Conservation (phyloP, 2,113 vertebrate genomes). For the Monarcha castaneiventris region DNA sequence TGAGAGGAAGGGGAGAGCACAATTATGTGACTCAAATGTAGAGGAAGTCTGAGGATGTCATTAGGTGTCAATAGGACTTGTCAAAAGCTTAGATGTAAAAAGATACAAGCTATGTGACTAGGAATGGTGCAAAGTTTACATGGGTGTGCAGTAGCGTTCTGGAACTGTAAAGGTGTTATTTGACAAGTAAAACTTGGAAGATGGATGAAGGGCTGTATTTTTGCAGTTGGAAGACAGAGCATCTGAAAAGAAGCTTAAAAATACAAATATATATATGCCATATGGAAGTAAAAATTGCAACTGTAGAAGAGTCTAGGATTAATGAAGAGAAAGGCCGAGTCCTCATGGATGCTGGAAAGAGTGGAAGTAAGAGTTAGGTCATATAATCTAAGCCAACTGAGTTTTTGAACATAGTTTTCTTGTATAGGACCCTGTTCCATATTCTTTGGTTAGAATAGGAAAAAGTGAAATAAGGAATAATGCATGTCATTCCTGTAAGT, state of each 20-base stretch:
- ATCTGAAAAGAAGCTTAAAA: neutral
- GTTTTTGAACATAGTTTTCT: neutral
- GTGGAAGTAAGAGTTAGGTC: neutral
- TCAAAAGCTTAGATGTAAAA: neutral
- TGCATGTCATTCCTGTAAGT: neutral
- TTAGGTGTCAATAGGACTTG: neutral
- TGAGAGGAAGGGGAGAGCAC: neutral
- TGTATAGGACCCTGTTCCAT: neutral
- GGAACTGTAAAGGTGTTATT: neutral
- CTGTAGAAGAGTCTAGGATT: neutral
- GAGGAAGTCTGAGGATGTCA: neutral
- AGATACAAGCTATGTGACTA: neutral
- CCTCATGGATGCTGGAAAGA: neutral
- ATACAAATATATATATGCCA: rapidly evolving
- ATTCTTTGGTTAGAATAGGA: neutral
- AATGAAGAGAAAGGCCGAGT: neutral
- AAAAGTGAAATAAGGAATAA: neutral
- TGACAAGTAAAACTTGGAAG: neutral
- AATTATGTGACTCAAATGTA: neutral
- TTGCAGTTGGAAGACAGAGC: neutral
- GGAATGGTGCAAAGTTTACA: neutral
- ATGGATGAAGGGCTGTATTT: neutral
- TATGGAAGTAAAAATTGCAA: neutral
- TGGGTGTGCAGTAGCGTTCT: neutral
- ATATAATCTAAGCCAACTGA: neutral